Conservation (phyloP, 2,797 vertebrate species). For the Xenops minutus region DNA sequence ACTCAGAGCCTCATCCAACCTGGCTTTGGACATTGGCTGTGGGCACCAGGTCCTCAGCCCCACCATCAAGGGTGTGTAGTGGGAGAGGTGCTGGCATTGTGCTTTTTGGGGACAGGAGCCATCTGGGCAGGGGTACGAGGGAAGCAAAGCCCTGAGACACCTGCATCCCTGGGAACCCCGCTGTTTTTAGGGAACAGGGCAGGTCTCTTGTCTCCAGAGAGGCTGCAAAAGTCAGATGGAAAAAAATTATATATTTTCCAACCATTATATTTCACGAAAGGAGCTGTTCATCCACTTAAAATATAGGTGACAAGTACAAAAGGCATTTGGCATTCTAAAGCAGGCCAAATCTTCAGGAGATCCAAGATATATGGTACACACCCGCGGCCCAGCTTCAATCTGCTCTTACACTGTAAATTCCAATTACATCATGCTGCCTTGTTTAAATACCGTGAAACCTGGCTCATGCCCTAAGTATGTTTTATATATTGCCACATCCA, state of each 20-base stretch:
- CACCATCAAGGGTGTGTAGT: accelerated
- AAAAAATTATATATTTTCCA: neutral
- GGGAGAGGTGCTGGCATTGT: neutral
- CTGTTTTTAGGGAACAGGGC: neutral
- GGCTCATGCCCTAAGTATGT: slow-evolving; percentile 42
- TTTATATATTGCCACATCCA: slow-evolving; percentile 62
- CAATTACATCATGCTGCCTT: slow-evolving; percentile 65
- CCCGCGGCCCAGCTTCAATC: slow-evolving; percentile 24
- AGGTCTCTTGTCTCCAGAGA: neutral
- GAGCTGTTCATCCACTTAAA: slow-evolving; percentile 50
- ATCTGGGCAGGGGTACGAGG: accelerated
- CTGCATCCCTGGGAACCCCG: neutral
- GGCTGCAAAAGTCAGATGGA: neutral
- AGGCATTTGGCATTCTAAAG: slow-evolving; percentile 44
- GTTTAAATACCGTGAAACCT: slow-evolving; percentile 66
- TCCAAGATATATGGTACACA: slow-evolving; percentile 25
- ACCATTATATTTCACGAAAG: neutral
- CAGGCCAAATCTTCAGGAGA: slow-evolving; percentile 42
- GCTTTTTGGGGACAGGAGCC: neutral
- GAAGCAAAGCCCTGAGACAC: neutral
- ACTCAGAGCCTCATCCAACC: neutral
- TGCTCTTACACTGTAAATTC: slow-evolving; percentile 58
- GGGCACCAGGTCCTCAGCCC: neutral
- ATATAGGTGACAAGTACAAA: slow-evolving; percentile 59
- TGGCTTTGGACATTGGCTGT: neutral